A percentile compares a stretch with the other conserved stretches of the same genome.
phyloP scores from a whole-genome alignment of 2,113 vertebrate species.

The Symphodus melops region DNA sequence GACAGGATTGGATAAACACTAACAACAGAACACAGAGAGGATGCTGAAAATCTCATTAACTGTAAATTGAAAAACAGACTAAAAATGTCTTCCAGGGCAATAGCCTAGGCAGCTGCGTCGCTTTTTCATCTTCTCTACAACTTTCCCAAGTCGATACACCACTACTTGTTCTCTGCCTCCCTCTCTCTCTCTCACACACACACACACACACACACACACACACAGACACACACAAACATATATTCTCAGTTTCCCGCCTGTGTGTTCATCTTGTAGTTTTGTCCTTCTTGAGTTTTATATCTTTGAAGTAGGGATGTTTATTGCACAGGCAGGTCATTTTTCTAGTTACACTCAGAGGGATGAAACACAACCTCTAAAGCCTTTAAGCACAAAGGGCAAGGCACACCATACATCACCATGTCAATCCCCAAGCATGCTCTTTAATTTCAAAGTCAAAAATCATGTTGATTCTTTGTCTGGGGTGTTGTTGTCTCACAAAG shows the following conservation, averaged over 20 bases:
- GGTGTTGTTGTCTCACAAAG: too few relatives aligned
- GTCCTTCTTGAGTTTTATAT: slow-evolving; percentile 24
- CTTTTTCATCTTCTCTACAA: slow-evolving; percentile 65
- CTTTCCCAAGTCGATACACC: slow-evolving; percentile 55
- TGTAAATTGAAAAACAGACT: slow-evolving; percentile 77
- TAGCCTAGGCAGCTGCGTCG: slow-evolving; percentile 14
- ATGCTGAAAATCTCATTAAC: slow-evolving; percentile 77
- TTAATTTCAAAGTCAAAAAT: too few relatives aligned
- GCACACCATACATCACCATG: too few relatives aligned
- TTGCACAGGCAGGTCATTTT: slow-evolving; percentile 22
- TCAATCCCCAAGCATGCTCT: too few relatives aligned
- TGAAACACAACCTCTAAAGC: not conserved
- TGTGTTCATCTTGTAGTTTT: slow-evolving; percentile 30
- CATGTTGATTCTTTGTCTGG: too few relatives aligned
- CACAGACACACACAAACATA: slow-evolving; percentile 33
- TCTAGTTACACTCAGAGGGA: not conserved
- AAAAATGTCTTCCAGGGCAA: slow-evolving; percentile 68
- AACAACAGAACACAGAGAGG: slow-evolving; percentile 66
- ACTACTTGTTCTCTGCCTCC: slow-evolving; percentile 7
- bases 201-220: slow-evolving; percentile 31
- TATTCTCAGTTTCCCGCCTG: slow-evolving; percentile 20
- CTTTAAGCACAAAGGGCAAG: too few relatives aligned
- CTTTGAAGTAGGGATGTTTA: slow-evolving; percentile 27
- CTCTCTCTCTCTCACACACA: not conserved
- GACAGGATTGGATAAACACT: slow-evolving; percentile 66